These are phyloP conservation scores for Drosophila paulistorum DNA, from an alignment of 1,140 invertebrate species.

Conservation along the genomic window DNA sequence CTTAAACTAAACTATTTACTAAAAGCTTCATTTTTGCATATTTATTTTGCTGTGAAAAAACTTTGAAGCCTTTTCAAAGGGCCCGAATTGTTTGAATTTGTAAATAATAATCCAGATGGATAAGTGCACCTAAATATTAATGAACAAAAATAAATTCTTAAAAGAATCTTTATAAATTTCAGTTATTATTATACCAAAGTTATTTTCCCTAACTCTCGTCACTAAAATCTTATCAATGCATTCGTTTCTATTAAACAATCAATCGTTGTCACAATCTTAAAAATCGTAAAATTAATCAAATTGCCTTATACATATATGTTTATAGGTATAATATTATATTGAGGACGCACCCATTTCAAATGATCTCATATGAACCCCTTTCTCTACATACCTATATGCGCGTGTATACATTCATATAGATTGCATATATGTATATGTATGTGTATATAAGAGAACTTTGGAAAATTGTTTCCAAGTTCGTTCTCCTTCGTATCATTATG, in stretches of 20 bases:
- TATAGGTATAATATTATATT: conserved; percentile 2
- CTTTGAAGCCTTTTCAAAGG: too few relatives aligned
- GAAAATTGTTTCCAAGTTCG: conserved; percentile 12
- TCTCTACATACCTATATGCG: neutral
- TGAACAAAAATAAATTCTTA: too few relatives aligned
- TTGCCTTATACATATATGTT: conserved; percentile 2
- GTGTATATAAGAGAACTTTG: neutral
- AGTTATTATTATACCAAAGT: neutral
- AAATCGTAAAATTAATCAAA: conserved; percentile 46
- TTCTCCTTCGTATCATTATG: conserved; percentile 11
- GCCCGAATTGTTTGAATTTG: too few relatives aligned
- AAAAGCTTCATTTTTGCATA: too few relatives aligned
- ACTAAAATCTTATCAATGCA: conserved; percentile 34
- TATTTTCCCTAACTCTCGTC: neutral
- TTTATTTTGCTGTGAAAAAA: too few relatives aligned
- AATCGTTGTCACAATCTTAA: conserved; percentile 45
- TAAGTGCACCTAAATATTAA: too few relatives aligned
- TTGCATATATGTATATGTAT: too few relatives aligned
- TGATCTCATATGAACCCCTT: conserved; percentile 6
- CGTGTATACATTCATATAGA: neutral
- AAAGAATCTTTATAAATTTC: too few relatives aligned
- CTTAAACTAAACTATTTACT: too few relatives aligned
- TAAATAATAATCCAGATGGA: too few relatives aligned
- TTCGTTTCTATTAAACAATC: conserved; percentile 37
- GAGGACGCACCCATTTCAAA: conserved; percentile 9